These are phyloP conservation scores for Acanthornis magna DNA, from an alignment of 2,797 vertebrate species.

Conservation along the genomic window DNA sequence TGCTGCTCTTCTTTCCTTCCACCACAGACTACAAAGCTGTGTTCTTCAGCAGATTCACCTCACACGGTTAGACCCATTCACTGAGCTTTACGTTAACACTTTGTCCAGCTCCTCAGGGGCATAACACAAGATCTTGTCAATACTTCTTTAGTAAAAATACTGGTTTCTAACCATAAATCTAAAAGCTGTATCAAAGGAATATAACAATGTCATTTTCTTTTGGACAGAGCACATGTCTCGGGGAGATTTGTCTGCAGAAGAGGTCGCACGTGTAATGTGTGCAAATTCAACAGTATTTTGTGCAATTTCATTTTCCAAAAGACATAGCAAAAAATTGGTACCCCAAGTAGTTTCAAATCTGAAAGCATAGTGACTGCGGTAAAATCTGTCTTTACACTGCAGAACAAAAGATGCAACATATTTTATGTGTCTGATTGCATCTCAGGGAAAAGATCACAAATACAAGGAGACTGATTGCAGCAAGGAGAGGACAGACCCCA, in stretches of 20 bases:
- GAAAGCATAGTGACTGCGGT: background rate
- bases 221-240: background rate
- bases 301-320: background rate
- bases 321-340: background rate
- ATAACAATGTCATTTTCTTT: background rate
- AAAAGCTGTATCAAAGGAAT: background rate
- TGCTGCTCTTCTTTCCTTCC: background rate
- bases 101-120: background rate
- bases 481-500: no score
- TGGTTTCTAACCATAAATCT: background rate
- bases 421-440: background rate
- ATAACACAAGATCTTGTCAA: background rate
- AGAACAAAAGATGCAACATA: background rate
- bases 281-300: background rate
- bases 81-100: background rate
- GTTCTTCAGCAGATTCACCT: background rate
- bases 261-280: background rate
- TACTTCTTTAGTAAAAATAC: background rate
- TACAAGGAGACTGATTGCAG: background rate
- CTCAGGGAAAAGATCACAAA: background rate
- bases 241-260: background rate
- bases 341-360: background rate
- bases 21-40: background rate
- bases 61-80: background rate
- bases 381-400: background rate